A percentile compares a stretch with the other conserved stretches of the same genome.
These are phyloP conservation scores for Panagrolaimus sp. DNA, from an alignment of 1,140 invertebrate genomes.

Conservation along the genomic window DNA sequence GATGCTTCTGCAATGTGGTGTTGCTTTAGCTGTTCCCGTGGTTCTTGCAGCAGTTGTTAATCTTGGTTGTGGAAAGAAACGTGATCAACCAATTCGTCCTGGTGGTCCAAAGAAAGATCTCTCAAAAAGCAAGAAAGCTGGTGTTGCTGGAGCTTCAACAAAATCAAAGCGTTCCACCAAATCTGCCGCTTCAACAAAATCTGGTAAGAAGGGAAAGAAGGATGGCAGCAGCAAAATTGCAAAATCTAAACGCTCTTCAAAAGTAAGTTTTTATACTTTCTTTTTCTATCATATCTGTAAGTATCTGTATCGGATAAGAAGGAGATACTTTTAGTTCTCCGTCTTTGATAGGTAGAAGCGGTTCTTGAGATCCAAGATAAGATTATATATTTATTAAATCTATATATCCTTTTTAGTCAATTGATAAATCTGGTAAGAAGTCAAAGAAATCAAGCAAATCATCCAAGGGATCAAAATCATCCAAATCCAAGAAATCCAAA, in stretches of 20 bases:
- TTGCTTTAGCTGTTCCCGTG: neutral
- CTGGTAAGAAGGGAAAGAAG: conserved; percentile 9
- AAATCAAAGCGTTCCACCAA: neutral
- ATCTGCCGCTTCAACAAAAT: neutral
- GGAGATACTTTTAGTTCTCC: too few species aligned
- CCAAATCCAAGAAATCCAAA: conserved; percentile 12
- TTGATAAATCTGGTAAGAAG: neutral
- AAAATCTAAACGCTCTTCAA: neutral
- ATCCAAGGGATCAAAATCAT: neutral
- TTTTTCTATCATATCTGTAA: too few species aligned
- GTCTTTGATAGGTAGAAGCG: too few species aligned
- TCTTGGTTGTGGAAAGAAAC: conserved; percentile 7
- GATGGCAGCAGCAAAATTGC: neutral
- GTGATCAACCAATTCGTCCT: neutral
- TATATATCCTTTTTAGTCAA: neutral
- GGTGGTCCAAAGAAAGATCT: neutral
- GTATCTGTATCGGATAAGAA: too few species aligned
- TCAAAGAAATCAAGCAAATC: neutral
- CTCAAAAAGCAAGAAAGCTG: neutral
- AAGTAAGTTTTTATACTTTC: too few species aligned
- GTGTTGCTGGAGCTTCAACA: neutral
- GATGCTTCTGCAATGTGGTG: neutral
- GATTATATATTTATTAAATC: too few species aligned
- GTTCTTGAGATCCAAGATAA: too few species aligned
- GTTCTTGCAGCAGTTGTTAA: neutral